Evolutionary conservation across 2,888 invertebrate species (phyloP), one percentile per base, ranked within the genome.

Genomic region (Eristalis pertinax): DNA sequence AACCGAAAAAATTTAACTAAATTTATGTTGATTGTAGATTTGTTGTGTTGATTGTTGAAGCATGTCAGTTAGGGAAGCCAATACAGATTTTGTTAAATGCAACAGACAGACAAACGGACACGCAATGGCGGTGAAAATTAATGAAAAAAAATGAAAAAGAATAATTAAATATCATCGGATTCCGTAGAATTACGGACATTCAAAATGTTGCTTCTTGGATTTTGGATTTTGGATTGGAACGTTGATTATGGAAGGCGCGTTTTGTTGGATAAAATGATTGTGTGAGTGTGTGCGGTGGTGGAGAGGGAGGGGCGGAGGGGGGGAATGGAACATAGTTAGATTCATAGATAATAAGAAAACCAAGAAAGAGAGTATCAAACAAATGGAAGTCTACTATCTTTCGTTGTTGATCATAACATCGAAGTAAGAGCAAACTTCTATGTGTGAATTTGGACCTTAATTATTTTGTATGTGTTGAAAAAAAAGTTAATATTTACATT

Each of bases 401-500:
- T 67, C 67, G 41, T 60, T 58, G 41, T 67, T 67, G 26, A 67
- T 24, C n/a, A 69, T 68, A 63, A 77, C 10, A 26, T 56, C 5
- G 0, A 58, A 58, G n/a, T n/a, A 58, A 58, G 10, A 58, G 11
- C 15, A 65, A 41, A 32, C 41, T 68, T 38, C 60, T 3, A n/a
- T 58, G 75, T 58, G 56, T 13, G 74, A 56, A 5, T 5, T 56
- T 67, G 56, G 26, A 38, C 29, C 43, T 32, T 29, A 60, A 68
- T 67, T 62, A 67, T 38, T 58, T 76, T 60, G 13, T 26, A 68
- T 35, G 60, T 60, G n/a, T 68, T 50, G n/a, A n/a, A n/a, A n/a
- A n/a, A 64, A 22, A 77, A 77, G 38, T 63, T 56, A 69, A 72
- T 78, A 78, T 78, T 78, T 78, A 78, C 78, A 78, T 70, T 78